phyloP scores from a whole-genome alignment of 2,113 vertebrate species.

The Mirounga angustirostris region DNA sequence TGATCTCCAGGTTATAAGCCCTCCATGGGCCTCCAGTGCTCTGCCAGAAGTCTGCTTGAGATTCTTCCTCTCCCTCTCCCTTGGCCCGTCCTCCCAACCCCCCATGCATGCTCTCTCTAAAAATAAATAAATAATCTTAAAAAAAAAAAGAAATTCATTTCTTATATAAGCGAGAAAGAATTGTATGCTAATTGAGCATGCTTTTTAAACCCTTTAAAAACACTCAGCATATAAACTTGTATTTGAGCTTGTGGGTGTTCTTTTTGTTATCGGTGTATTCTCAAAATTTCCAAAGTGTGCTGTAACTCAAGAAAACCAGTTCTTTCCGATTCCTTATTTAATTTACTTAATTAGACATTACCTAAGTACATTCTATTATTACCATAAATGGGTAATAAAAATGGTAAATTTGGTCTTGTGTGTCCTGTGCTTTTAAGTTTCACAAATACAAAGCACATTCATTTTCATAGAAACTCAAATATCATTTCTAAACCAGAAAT shows the following conservation, averaged over 20 bases:
- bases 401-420: slow-evolving; percentile 62
- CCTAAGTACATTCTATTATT: slow-evolving; percentile 58
- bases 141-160: not conserved
- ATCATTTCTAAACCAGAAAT: slow-evolving; percentile 74
- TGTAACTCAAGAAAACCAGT: slow-evolving; percentile 72
- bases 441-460: slow-evolving; percentile 72
- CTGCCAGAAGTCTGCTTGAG: not conserved
- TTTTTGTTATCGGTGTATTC: slow-evolving; percentile 59
- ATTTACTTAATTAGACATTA: slow-evolving; percentile 62
- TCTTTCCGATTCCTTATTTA: slow-evolving; percentile 76
- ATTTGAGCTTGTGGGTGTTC: slow-evolving; percentile 40
- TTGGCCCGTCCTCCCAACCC: rapidly evolving
- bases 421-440: slow-evolving; percentile 79
- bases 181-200: slow-evolving; percentile 53
- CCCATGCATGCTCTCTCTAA: not conserved
- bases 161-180: slow-evolving; percentile 36
- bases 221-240: slow-evolving; percentile 63
- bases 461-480: slow-evolving; percentile 76
- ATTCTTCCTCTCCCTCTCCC: not conserved
- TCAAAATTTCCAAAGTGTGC: slow-evolving; percentile 48
- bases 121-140: not conserved
- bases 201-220: slow-evolving; percentile 55
- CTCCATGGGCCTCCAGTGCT: not conserved
- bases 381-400: slow-evolving; percentile 72
- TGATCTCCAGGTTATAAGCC: not conserved